These are phyloP conservation scores for Stictonetta naevosa DNA, from an alignment of 2,113 vertebrate species.

Conservation along the genomic window DNA sequence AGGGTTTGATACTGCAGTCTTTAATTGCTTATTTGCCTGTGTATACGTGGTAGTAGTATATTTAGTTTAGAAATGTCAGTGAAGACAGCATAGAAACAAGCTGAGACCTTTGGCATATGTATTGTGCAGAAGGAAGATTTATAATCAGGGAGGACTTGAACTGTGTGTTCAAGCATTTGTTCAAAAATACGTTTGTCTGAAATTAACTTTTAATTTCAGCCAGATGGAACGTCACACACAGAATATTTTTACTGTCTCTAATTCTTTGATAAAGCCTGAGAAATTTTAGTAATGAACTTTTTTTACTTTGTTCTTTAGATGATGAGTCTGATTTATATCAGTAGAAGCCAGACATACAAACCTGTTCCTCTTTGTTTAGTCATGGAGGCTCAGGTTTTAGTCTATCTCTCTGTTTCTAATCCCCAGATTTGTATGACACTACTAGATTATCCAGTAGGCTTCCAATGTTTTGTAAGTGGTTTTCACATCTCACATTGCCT, in stretches of 20 bases:
- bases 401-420: background rate
- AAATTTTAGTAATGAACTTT: background rate
- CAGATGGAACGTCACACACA: background rate
- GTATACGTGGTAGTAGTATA: background rate
- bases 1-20: constrained; percentile 5
- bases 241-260: constrained; percentile 1
- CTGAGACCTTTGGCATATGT: constrained; percentile 11
- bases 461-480: background rate
- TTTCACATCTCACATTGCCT: background rate
- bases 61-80: background rate
- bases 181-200: constrained; percentile 15
- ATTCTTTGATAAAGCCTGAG: background rate
- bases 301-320: background rate
- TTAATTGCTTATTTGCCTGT: constrained; percentile 17
- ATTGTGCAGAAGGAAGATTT: background rate
- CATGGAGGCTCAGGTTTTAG: background rate
- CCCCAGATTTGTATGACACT: background rate
- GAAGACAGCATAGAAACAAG: background rate
- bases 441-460: background rate
- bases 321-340: background rate
- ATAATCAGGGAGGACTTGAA: background rate
- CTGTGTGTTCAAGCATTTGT: constrained; percentile 16
- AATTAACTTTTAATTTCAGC: constrained; percentile 24
- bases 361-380: background rate
- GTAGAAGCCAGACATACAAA: background rate